phyloP scores from a whole-genome alignment of 1,140 invertebrate species.

The Portunus trituberculatus region DNA sequence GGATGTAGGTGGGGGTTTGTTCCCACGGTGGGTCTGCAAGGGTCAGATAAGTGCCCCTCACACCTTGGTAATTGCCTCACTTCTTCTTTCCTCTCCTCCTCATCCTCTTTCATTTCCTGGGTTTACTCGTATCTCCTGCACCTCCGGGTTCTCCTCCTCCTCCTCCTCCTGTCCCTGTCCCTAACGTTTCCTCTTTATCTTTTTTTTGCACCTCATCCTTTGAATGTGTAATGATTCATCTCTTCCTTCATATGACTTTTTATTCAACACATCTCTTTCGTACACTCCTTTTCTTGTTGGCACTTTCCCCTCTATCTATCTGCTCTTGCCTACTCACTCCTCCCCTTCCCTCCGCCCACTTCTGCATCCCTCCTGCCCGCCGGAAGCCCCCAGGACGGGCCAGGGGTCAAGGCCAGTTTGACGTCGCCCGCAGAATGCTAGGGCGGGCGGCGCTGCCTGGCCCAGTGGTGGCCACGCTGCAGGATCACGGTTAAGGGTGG shows the following conservation, averaged over 20 bases:
- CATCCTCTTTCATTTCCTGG: slow-evolving; percentile 18
- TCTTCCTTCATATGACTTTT: neutral
- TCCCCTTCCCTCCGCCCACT: neutral
- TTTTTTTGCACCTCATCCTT: neutral
- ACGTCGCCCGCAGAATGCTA: too few species aligned
- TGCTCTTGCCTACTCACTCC: neutral
- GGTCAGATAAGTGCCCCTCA: neutral
- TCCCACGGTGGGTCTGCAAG: neutral
- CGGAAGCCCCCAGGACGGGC: slow-evolving; percentile 4
- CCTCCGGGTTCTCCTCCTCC: neutral
- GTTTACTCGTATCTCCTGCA: neutral
- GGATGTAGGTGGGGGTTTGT: neutral
- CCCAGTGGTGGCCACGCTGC: too few species aligned
- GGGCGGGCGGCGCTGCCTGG: too few species aligned
- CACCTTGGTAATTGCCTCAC: neutral
- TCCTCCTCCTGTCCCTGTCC: neutral
- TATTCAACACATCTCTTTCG: neutral
- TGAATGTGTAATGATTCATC: neutral
- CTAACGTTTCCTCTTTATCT: neutral
- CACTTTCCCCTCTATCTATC: neutral
- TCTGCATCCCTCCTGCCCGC: neutral
- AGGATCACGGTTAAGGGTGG: too few species aligned
- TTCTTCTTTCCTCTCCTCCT: neutral
- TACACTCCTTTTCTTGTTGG: neutral
- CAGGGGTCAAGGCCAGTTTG: neutral